Base-by-base conservation (phyloP, 2,113 vertebrate genomes). In the Rhinolophus sinicus region DNA sequence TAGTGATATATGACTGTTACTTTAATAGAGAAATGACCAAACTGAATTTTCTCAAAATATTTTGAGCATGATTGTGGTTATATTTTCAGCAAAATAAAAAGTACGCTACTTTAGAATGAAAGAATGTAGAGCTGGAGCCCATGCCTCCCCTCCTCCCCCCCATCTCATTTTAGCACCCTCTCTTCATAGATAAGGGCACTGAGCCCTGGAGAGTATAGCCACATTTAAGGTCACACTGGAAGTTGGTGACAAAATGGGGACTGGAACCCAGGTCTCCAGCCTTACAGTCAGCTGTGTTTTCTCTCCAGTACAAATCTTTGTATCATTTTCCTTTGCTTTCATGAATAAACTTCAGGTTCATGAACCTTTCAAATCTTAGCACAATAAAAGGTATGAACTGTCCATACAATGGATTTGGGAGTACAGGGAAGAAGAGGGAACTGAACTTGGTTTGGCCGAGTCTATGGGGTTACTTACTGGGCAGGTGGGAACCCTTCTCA, bases 1-100 rank as follows among this genome's bases (percentile, higher is more conserved):
- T 93, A 78, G n/a, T 85, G 47, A 81, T 88, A 8, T 28, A 18
- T 40, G 19, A 52, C 35, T 40, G 3, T 75, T 64, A 72, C 94
- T 94, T 94, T 91, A 35, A 24, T 93, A 60, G 73, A 58, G 47
- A 92, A 88, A 83, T 94, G 75, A 70, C 19, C 56, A 92, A 75
- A 30, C 18, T 28, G 62, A 89, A 82, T 78, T 90, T 58, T 67
- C 33, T 86, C 14, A 21, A 18, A 54, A 38, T 83, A 28, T 33
- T 83, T 87, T 80, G 35, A 40, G 60, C 84, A 93, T 77, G 35
- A 9, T 38, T 64, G 21, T 33, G 26, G 21, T 87, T 89, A 8
- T 95, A 80, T 87, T 92, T 92, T 38, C 6, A 89, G 18, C 15
- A 86, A 73, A 89, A 93, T 50, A 24, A 81, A 81, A 86, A 40